A percentile compares a stretch with the other conserved stretches of the same genome.
Evolutionary conservation across 2,797 vertebrate genomes (phyloP).

Genomic region (Leptatherina wallacei): DNA sequence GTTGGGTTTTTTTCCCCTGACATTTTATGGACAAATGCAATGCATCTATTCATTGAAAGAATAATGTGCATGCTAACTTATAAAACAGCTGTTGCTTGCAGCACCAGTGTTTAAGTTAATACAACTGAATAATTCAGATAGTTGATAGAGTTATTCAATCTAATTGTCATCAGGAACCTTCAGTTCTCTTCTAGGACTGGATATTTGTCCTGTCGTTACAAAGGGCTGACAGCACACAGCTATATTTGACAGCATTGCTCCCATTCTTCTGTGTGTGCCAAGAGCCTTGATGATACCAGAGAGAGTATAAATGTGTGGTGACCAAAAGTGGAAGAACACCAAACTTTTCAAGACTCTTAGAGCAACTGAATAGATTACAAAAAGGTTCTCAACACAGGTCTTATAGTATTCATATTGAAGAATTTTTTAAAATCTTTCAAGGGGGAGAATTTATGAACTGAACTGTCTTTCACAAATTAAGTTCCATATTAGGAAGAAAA

Average conservation of each 20-base stretch:
- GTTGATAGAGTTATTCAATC: slow-evolving; percentile 2
- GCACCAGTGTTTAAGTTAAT: background rate
- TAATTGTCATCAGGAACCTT: slow-evolving; percentile 16
- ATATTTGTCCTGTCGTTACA: slow-evolving; percentile 49
- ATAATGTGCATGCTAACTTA: background rate
- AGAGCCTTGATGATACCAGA: slow-evolving; percentile 52
- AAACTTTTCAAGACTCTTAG: slow-evolving; percentile 9
- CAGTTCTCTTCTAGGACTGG: slow-evolving; percentile 17
- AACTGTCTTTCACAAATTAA: background rate
- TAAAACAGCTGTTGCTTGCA: background rate
- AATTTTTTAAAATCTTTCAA: background rate
- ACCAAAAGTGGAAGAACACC: slow-evolving; percentile 20
- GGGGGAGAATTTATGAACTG: background rate
- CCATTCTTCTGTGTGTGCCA: slow-evolving; percentile 53
- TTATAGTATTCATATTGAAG: background rate
- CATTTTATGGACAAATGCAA: background rate
- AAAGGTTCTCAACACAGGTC: background rate
- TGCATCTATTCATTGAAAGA: background rate
- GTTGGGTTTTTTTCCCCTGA: background rate
- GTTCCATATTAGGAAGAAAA: slow-evolving; percentile 1
- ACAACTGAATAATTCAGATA: background rate
- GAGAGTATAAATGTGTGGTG: slow-evolving; percentile 42
- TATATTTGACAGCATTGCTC: slow-evolving; percentile 73
- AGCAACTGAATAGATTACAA: background rate
- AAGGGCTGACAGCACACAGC: slow-evolving; percentile 32